Evolutionary conservation across 2,113 vertebrate genomes (phyloP).

Genomic region (Hemicordylus capensis): DNA sequence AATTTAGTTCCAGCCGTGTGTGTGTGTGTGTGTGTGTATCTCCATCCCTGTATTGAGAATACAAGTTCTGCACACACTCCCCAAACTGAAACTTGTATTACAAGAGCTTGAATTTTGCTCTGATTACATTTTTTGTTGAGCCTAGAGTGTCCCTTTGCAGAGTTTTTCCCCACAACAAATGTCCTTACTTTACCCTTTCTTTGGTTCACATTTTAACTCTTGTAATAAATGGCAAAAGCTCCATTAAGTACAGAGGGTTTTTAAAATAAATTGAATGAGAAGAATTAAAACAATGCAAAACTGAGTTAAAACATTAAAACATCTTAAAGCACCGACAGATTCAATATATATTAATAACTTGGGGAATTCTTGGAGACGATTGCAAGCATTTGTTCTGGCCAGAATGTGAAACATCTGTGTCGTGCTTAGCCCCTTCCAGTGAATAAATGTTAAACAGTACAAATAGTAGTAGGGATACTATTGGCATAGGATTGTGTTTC

Average conservation of each 20-base stretch:
- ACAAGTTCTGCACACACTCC: too few species aligned
- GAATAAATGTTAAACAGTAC: background rate
- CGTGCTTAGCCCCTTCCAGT: background rate
- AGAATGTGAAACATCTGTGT: background rate
- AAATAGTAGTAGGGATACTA: background rate
- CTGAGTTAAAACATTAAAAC: too few species aligned
- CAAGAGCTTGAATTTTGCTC: background rate
- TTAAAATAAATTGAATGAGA: slow-evolving; percentile 1
- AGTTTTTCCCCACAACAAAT: background rate
- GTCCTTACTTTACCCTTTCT: background rate
- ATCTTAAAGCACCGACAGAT: too few species aligned
- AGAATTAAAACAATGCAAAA: background rate
- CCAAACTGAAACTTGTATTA: too few species aligned
- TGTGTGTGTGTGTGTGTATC: too few species aligned
- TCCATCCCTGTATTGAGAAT: too few species aligned
- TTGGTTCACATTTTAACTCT: background rate
- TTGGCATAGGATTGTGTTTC: background rate
- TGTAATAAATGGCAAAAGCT: background rate
- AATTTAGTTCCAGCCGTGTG: too few species aligned
- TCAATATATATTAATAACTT: background rate
- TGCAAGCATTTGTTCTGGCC: background rate
- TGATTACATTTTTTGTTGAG: background rate
- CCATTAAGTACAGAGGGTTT: background rate
- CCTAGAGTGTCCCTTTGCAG: background rate
- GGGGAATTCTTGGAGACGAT: background rate